Percentiles rank a stretch among this genome's conserved stretches.
Conservation (phyloP, 2,113 vertebrate species). For the Mastomys coucha region DNA sequence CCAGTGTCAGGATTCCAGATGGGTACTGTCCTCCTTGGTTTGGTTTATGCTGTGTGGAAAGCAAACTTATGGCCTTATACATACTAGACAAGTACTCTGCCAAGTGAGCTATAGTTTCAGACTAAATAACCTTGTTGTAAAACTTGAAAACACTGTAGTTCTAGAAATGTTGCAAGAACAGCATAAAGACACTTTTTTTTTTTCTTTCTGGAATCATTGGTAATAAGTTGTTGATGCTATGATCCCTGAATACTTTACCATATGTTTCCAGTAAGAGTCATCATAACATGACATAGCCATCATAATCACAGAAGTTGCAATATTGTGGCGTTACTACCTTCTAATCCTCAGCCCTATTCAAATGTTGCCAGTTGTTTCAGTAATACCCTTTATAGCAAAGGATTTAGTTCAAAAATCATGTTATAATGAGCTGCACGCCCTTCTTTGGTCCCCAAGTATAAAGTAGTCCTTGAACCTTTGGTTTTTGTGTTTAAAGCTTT, state of each 20-base stretch:
- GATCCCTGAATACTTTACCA: constrained; percentile 12
- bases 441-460: constrained; percentile 36
- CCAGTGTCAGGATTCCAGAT: neutral
- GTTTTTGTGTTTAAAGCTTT: neutral
- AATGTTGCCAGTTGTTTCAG: constrained; percentile 2
- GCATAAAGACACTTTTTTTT: constrained; percentile 10
- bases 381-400: constrained; percentile 29
- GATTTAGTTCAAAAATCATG: neutral
- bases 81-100: neutral
- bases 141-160: constrained; percentile 45
- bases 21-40: neutral
- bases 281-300: neutral
- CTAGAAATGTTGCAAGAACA: constrained; percentile 22
- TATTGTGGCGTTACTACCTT: constrained; percentile 11
- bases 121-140: constrained; percentile 12
- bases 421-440: constrained; percentile 32
- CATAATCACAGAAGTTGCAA: constrained; percentile 22
- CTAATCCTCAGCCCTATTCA: constrained; percentile 36
- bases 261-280: constrained; percentile 43
- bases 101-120: neutral
- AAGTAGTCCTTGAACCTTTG: neutral
- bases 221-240: constrained; percentile 7
- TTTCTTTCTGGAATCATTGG: neutral
- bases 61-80: neutral
- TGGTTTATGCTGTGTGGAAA: neutral